Evolutionary conservation across 2,888 invertebrate genomes (phyloP).

Genomic region (Heliothis peltigera): DNA sequence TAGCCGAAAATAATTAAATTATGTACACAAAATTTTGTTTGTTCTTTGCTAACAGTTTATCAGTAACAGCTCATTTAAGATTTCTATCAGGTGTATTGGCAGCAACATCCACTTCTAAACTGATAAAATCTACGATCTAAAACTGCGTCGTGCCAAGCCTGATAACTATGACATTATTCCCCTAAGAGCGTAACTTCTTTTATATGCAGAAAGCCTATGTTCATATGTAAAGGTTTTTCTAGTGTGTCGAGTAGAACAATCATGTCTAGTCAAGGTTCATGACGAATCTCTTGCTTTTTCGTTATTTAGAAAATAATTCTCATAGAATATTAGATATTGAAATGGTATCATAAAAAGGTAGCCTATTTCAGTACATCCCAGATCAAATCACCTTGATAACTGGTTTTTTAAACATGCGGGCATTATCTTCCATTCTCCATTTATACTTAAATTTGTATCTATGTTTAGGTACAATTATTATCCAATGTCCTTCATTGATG

Average conservation of each 20-base stretch:
- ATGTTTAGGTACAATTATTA: slow-evolving; percentile 10
- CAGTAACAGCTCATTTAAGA: slow-evolving; percentile 20
- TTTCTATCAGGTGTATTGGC: slow-evolving; percentile 32
- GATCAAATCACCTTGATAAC: slow-evolving; percentile 73
- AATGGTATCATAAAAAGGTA: too few relatives aligned
- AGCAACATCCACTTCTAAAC: slow-evolving; percentile 23
- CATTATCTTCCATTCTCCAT: slow-evolving; percentile 62
- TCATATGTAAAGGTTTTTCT: slow-evolving; percentile 12
- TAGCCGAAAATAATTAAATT: neutral
- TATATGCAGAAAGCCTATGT: slow-evolving; percentile 16
- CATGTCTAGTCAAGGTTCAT: slow-evolving; percentile 18
- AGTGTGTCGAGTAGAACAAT: slow-evolving; percentile 16
- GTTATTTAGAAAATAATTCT: too few relatives aligned
- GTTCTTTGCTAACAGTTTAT: neutral
- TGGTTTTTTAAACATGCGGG: slow-evolving; percentile 70
- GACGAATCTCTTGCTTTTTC: slow-evolving; percentile 7
- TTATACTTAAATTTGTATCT: slow-evolving; percentile 45
- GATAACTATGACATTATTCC: slow-evolving; percentile 38
- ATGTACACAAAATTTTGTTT: neutral
- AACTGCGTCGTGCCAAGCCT: slow-evolving; percentile 33
- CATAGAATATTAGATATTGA: too few relatives aligned
- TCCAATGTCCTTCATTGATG: neutral
- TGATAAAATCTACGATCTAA: slow-evolving; percentile 40
- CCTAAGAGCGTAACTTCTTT: slow-evolving; percentile 35
- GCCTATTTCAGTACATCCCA: slow-evolving; percentile 65